Percentiles rank a stretch among this genome's conserved stretches.
These are phyloP conservation scores for Vultur gryphus DNA, from an alignment of 2,797 vertebrate genomes.

Conservation along the genomic window DNA sequence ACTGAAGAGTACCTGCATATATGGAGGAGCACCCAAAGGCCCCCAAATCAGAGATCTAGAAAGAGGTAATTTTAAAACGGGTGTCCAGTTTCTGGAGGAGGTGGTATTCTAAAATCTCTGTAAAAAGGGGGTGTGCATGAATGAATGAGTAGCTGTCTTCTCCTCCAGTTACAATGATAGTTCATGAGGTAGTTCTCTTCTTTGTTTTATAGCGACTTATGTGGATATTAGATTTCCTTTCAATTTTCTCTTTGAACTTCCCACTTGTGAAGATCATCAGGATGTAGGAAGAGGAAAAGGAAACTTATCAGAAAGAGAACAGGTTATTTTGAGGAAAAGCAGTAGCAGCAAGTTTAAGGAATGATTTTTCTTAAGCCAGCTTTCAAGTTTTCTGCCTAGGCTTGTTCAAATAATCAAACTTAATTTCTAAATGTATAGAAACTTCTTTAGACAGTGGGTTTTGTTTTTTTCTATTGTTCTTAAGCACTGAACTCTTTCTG, in stretches of 20 bases:
- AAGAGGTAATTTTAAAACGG: slow-evolving; percentile 78
- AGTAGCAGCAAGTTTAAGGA: background rate
- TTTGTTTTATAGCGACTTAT: background rate
- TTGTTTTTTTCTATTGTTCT: background rate
- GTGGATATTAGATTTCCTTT: background rate
- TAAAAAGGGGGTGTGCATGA: background rate
- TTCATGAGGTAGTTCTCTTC: background rate
- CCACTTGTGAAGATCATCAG: background rate
- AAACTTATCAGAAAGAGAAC: background rate
- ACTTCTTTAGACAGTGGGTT: background rate
- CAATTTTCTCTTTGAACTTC: background rate
- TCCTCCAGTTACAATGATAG: background rate
- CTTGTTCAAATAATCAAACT: background rate
- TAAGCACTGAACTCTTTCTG: background rate
- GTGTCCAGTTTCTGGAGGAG: background rate
- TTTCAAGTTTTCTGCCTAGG: background rate
- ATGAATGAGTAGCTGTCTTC: background rate
- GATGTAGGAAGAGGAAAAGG: background rate
- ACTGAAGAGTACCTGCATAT: slow-evolving; percentile 96
- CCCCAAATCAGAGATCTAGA: slow-evolving; percentile 95
- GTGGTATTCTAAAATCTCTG: background rate
- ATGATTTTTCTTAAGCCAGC: background rate
- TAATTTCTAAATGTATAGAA: background rate
- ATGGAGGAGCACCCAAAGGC: slow-evolving; percentile 91
- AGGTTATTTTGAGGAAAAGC: background rate